These are phyloP conservation scores for Pelodiscus sinensis DNA, from an alignment of 2,113 vertebrate species.

Conservation along the genomic window DNA sequence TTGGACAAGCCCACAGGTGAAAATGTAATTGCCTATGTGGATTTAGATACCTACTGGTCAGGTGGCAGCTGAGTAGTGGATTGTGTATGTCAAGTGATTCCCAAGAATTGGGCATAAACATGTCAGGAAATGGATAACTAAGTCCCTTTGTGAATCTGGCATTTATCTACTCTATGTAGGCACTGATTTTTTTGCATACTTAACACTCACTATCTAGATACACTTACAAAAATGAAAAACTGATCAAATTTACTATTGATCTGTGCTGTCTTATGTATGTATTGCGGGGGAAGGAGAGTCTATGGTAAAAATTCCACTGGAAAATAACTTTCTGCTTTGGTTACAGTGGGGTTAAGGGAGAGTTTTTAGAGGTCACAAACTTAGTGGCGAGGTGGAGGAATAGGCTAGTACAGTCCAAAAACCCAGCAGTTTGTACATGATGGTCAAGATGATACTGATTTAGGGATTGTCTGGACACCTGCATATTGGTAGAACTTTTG, in stretches of 20 bases:
- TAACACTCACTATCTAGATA: neutral
- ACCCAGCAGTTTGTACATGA: neutral
- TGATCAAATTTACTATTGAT: neutral
- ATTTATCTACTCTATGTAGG: neutral
- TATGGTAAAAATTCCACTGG: neutral
- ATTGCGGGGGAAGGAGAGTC: neutral
- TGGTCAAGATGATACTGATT: neutral
- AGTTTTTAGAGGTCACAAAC: neutral
- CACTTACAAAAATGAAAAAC: neutral
- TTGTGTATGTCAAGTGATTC: no score
- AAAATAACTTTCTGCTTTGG: neutral
- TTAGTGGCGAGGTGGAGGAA: neutral
- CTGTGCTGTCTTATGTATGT: neutral
- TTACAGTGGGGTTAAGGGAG: neutral
- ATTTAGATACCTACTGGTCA: no score
- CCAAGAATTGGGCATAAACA: no score
- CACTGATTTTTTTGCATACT: neutral
- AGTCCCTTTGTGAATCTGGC: no score
- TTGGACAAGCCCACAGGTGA: no score
- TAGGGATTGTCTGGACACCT: neutral
- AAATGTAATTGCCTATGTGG: no score
- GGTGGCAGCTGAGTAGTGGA: no score
- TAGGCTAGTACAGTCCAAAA: neutral
- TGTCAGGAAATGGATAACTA: no score
- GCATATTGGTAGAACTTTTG: neutral